A percentile compares a stretch with the other conserved stretches of the same genome.
phyloP scores from a whole-genome alignment of 2,797 vertebrate species.

The Rachycentron canadum region DNA sequence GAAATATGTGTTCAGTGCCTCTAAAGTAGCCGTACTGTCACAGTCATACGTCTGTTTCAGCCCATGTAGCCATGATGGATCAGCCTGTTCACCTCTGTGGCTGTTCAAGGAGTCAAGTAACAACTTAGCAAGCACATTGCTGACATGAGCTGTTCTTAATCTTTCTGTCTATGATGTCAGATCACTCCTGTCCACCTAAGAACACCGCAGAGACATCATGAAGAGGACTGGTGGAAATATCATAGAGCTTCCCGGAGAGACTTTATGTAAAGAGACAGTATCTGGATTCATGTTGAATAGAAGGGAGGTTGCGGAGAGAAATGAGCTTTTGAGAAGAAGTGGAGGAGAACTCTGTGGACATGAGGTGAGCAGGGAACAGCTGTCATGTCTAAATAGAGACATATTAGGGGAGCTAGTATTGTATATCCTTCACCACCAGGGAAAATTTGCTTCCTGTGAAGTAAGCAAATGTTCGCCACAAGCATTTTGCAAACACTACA shows the following conservation, averaged over 20 bases:
- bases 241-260: not conserved
- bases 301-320: not conserved
- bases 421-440: slow-evolving; percentile 43
- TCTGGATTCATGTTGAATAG: not conserved
- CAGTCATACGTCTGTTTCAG: not conserved
- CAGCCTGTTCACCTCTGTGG: slow-evolving; percentile 17
- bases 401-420: slow-evolving; percentile 40
- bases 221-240: slow-evolving; percentile 1
- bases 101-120: slow-evolving; percentile 58
- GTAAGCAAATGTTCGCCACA: slow-evolving; percentile 33
- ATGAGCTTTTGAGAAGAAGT: slow-evolving; percentile 8
- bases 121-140: slow-evolving; percentile 47
- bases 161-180: slow-evolving; percentile 40
- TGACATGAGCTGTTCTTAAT: slow-evolving; percentile 53
- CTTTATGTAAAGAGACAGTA: not conserved
- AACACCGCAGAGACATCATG: slow-evolving; percentile 12
- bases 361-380: slow-evolving; percentile 65
- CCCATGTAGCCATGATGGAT: slow-evolving; percentile 12
- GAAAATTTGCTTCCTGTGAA: slow-evolving; percentile 70
- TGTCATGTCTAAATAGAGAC: slow-evolving; percentile 77
- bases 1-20: no score
- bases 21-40: not conserved
- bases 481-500: slow-evolving; percentile 65
- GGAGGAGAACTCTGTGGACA: no score
- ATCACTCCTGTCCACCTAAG: slow-evolving; percentile 21